phyloP scores from a whole-genome alignment of 2,113 vertebrate genomes.

The Solea senegalensis region DNA sequence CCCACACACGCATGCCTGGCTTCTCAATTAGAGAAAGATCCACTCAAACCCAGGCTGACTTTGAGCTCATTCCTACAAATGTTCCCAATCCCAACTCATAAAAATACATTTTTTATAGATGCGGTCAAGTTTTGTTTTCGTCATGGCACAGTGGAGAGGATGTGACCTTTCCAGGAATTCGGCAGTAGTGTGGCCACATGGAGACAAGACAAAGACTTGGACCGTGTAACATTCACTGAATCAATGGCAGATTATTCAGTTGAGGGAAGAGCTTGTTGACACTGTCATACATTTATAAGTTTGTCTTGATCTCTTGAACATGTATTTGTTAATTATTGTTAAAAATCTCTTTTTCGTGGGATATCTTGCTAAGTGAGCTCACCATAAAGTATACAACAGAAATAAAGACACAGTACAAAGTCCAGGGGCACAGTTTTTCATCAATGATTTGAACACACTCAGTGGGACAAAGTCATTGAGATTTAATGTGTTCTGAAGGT shows the following conservation, averaged over 20 bases:
- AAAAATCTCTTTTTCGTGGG: no score
- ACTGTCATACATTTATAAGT: no score
- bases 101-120: constrained; percentile 77
- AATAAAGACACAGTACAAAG: no score
- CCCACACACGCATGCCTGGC: constrained; percentile 76
- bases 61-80: constrained; percentile 72
- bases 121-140: constrained; percentile 76
- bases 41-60: constrained; percentile 62
- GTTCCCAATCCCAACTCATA: constrained; percentile 65
- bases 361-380: no score
- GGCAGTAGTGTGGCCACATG: constrained; percentile 49
- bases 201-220: constrained; percentile 57
- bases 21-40: constrained; percentile 78
- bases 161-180: constrained; percentile 78
- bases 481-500: no score
- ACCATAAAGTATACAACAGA: no score
- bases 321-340: no score
- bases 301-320: no score
- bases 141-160: constrained; percentile 66
- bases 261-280: no score
- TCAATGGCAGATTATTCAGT: constrained; percentile 21
- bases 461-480: no score
- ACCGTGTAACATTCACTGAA: constrained; percentile 56
- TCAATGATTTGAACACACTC: no score
- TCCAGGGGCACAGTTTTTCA: no score